phyloP scores from a whole-genome alignment of 2,797 vertebrate species.

The Scleropages formosus region DNA sequence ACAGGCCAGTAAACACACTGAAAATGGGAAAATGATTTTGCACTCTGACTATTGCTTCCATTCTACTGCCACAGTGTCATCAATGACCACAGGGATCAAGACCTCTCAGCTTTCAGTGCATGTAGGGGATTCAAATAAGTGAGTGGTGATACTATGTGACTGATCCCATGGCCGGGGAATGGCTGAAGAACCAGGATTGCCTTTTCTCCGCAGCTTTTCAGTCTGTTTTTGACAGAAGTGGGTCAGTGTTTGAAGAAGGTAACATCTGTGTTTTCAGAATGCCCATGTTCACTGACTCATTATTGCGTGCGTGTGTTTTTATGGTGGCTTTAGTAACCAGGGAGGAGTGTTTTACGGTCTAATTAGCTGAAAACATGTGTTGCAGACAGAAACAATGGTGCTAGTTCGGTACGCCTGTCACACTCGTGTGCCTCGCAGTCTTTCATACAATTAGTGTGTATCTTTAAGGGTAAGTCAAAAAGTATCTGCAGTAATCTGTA shows the following conservation, averaged over 20 bases:
- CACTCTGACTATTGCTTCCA: neutral
- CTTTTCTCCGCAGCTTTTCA: too few relatives aligned
- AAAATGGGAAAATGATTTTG: neutral
- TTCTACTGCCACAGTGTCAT: neutral
- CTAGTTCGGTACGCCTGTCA: neutral
- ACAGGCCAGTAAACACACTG: neutral
- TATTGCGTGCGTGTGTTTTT: neutral
- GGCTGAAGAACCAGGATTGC: too few relatives aligned
- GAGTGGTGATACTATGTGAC: too few relatives aligned
- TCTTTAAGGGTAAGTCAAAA: too few relatives aligned
- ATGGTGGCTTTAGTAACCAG: neutral
- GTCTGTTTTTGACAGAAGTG: neutral
- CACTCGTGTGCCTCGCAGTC: constrained; percentile 3
- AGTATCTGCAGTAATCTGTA: too few relatives aligned
- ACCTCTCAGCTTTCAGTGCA: neutral
- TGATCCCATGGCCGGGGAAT: too few relatives aligned
- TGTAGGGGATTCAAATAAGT: too few relatives aligned
- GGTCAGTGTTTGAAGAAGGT: neutral
- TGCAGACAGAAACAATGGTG: too few relatives aligned
- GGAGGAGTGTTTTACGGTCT: constrained; percentile 9
- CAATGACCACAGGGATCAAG: neutral
- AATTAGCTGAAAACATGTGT: constrained; percentile 10
- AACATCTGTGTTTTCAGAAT: constrained; percentile 18
- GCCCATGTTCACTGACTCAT: neutral
- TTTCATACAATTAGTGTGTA: too few relatives aligned